Base-by-base conservation (phyloP, 2,888 invertebrate species). In the Apodemia hepburni region DNA sequence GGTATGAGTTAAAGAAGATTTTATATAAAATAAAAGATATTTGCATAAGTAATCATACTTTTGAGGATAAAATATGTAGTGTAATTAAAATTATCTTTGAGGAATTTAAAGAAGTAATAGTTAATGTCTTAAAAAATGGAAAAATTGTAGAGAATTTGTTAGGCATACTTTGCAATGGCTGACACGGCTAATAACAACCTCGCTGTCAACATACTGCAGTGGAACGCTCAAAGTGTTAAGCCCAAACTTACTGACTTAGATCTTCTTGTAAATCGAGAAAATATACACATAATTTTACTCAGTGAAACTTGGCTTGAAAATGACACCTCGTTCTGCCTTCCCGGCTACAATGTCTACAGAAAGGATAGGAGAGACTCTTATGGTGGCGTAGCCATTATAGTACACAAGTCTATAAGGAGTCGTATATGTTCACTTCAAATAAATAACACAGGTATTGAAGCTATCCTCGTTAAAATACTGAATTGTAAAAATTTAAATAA, bases 401-500 rank as follows among this genome's bases (percentile, higher is more conserved):
- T 27, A 9, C 54, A 54, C 11, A 54, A 54, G 18, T 54, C 27
- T 7, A 27, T 54, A 54, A 27, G 54, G 12, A 54, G 54, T 27
- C 17, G 54, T 7, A 27, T 54, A 15, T 27, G 54, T 15, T n/a
- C 29, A n/a, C 57, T 57, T 57, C 57, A 27, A n/a, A 27, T 57
- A 12, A 57, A 57, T 29, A 57, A 29, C 15, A n/a, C 57, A 29
- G 29, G 57, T 11, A 51, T 51, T 17, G 49, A 49, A 49, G 38
- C n/a, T 1, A 0, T 71, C 7, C 3, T 49, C 9, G 61, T 74
- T 2, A 69, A 69, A 60, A n/a, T 72, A 6, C 58, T 66, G 3
- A 73, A 74, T 27, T 73, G 71, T 60, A 11, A 57, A 1, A 3
- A 62, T 51, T 29, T 72, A 11, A 64, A 73, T 17, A 64, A 74